These are phyloP conservation scores for Strix aluco DNA, from an alignment of 2,113 vertebrate species.

Conservation along the genomic window DNA sequence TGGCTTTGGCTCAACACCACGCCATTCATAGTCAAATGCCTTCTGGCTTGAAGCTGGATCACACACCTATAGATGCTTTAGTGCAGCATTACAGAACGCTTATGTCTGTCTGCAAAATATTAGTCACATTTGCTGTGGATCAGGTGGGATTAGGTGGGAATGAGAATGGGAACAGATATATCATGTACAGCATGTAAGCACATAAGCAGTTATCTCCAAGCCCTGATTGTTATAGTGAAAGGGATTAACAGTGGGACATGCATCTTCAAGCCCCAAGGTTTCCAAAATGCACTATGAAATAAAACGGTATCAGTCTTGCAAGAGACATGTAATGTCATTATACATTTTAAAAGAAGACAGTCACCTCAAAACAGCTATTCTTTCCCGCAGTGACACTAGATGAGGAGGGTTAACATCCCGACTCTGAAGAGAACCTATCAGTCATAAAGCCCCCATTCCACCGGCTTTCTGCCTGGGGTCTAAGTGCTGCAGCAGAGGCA, in stretches of 20 bases:
- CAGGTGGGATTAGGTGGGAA: neutral
- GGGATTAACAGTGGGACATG: neutral
- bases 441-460: neutral
- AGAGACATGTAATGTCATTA: neutral
- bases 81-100: neutral
- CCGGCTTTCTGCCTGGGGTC: neutral
- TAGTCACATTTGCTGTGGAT: neutral
- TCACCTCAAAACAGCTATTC: neutral
- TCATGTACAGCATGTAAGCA: neutral
- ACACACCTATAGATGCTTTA: neutral
- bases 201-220: neutral
- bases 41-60: neutral
- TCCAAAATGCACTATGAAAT: neutral
- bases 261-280: neutral
- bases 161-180: neutral
- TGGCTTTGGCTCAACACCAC: neutral
- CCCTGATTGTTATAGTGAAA: neutral
- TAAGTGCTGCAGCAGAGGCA: accelerated
- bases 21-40: neutral
- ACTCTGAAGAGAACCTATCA: neutral
- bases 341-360: neutral
- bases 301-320: neutral
- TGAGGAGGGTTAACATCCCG: neutral
- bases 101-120: neutral
- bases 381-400: neutral